These are phyloP conservation scores for Microcaecilia unicolor DNA, from an alignment of 2,797 vertebrate genomes.

Conservation along the genomic window DNA sequence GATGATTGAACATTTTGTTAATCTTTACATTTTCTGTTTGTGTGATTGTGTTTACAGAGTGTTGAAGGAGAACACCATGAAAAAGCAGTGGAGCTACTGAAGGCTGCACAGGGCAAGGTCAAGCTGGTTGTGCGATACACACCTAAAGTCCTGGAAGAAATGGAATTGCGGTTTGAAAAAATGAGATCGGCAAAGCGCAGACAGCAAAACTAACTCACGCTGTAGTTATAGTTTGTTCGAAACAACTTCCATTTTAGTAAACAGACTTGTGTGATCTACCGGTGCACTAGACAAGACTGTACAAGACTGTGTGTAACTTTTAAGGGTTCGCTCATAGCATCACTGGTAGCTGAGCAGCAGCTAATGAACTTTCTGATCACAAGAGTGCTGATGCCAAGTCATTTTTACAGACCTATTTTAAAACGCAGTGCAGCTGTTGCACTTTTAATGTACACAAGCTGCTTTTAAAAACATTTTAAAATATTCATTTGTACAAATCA, in stretches of 20 bases:
- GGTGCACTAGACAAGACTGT: constrained; percentile 17
- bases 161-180: constrained; percentile 97
- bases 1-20: no score
- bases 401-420: constrained; percentile 36
- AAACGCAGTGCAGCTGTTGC: no score
- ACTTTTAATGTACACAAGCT: constrained; percentile 29
- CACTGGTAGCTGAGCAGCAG: no score
- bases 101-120: constrained; percentile 93
- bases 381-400: no score
- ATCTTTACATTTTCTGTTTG: constrained; percentile 5
- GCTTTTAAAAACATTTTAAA: constrained; percentile 43
- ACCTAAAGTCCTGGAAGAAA: constrained; percentile 93
- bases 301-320: constrained; percentile 8
- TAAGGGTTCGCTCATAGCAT: no score
- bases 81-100: constrained; percentile 93
- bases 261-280: constrained; percentile 30
- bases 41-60: constrained; percentile 54
- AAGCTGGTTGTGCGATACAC: constrained; percentile 97
- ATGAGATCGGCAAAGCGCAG: constrained; percentile 96
- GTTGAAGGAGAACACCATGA: constrained; percentile 97
- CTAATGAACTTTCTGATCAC: no score
- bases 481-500: constrained; percentile 41
- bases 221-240: background rate
- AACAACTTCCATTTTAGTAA: constrained; percentile 33
- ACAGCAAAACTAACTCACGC: constrained; percentile 78